Percentiles rank a stretch among this genome's conserved stretches.
phyloP scores from a whole-genome alignment of 2,888 invertebrate genomes.

The Dolichomitus sp. region DNA sequence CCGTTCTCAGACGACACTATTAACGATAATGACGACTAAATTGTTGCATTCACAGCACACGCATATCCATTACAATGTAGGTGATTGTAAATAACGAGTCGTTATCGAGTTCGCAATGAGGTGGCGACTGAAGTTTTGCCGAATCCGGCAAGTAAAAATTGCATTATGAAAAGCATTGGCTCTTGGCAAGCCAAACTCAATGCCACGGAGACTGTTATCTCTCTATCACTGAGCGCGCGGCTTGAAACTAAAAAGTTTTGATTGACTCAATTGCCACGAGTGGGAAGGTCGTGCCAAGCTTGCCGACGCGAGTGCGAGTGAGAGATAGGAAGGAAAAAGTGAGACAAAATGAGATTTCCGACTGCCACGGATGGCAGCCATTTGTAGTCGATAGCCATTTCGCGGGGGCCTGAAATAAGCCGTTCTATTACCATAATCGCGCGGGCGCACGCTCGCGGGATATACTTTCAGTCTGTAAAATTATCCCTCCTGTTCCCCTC shows the following conservation, averaged over 20 bases:
- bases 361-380: slow-evolving; percentile 63
- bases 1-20: slow-evolving; percentile 36
- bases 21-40: slow-evolving; percentile 55
- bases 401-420: slow-evolving; percentile 72
- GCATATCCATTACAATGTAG: slow-evolving; percentile 5
- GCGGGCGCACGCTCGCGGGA: slow-evolving; percentile 67
- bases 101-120: slow-evolving; percentile 49
- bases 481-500: slow-evolving; percentile 69
- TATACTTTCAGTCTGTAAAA: slow-evolving; percentile 74
- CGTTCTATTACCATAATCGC: slow-evolving; percentile 77
- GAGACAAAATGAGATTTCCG: slow-evolving; percentile 40
- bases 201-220: slow-evolving; percentile 39
- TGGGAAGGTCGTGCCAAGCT: slow-evolving; percentile 49
- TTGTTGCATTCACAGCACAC: slow-evolving; percentile 46
- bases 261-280: slow-evolving; percentile 55
- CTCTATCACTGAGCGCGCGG: slow-evolving; percentile 48
- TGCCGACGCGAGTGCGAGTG: slow-evolving; percentile 9
- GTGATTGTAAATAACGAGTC: slow-evolving; percentile 51
- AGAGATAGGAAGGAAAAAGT: slow-evolving; percentile 26
- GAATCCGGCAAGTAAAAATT: slow-evolving; percentile 38
- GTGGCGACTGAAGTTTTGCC: slow-evolving; percentile 46
- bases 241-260: slow-evolving; percentile 60
- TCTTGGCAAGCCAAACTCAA: slow-evolving; percentile 33
- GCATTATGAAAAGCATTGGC: slow-evolving; percentile 32
- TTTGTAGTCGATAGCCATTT: slow-evolving; percentile 72